Evolutionary conservation across 2,797 vertebrate species (phyloP), one percentile per base, ranked within the genome.

Genomic region (Hydrophis major): DNA sequence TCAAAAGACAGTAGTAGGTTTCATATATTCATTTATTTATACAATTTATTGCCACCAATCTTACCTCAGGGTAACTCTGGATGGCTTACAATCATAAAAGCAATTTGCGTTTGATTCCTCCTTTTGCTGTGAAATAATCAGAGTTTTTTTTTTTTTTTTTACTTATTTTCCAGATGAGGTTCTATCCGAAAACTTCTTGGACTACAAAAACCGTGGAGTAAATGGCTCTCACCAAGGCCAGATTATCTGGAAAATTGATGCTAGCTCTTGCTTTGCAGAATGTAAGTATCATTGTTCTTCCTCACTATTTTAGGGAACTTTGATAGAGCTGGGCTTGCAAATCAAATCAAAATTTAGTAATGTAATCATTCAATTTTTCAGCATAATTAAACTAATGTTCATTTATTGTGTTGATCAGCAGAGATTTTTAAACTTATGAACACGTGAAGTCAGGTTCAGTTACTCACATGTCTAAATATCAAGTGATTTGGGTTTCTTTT

Each of bases 181-280:
- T 87, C 97, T 99, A 92, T 99, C 99, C 0, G 99, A 99, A 97
- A 99, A 99, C 96, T 99, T 99, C 93, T 95, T 99, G 98, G 99
- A 99, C 97, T 99, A 99, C 95, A 99, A 99, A 96, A 99, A 99
- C 95, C 98, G 99, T 92, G 99, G 99, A 0, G 98, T 99, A 95
- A 99, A 98, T 92, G 99, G 99, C 60, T 99, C 99, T 95, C 99
- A 99, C 92, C 98, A 98, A 96, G 99, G 99, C 87, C 99, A 99
- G 96, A 99, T 99, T 88, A 96, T 99, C 93, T 99, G 99, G 99
- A 99, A 99, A 97, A 99, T 99, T 55, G 98, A 99, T 92, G 98
- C 98, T 92, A 98, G 98, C 95, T 98, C 98, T 88, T 98, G 98
- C 97, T 99, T 99, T 93, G 98, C 98, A 87, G 98, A 99, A 69